Percentiles rank a stretch among this genome's conserved stretches.
Evolutionary conservation across 2,797 vertebrate species (phyloP).

Genomic region (Danio kyathit): DNA sequence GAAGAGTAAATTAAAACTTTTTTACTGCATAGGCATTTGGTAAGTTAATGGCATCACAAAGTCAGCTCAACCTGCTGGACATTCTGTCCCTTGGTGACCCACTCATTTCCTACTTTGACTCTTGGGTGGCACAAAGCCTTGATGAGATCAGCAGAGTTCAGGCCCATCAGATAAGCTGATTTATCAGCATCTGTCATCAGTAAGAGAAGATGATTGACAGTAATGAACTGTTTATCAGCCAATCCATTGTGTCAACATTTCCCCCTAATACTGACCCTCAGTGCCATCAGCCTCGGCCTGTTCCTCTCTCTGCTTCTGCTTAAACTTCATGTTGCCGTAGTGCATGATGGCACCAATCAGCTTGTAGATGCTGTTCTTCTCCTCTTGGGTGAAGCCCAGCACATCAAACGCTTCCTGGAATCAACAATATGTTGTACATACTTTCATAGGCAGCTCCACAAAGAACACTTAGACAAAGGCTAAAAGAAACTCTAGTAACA

Average conservation of each 20-base stretch:
- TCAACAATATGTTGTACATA: too few species aligned
- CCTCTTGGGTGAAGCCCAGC: conserved; percentile 84
- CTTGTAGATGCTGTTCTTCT: conserved; percentile 88
- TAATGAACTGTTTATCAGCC: too few species aligned
- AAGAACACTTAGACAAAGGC: too few species aligned
- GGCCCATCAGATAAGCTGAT: conserved; percentile 74
- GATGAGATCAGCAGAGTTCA: conserved; percentile 77
- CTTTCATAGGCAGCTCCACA: too few species aligned
- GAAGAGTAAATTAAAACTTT: too few species aligned
- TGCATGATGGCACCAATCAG: conserved; percentile 88
- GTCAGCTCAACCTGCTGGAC: conserved; percentile 71
- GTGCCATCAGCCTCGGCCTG: conserved; percentile 85
- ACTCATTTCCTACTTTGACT: conserved; percentile 79
- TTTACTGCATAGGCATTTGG: too few species aligned
- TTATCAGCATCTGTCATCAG: conserved; percentile 72
- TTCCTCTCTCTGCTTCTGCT: conserved; percentile 86
- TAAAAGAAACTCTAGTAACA: too few species aligned
- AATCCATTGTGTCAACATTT: not conserved
- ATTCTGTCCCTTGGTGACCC: conserved; percentile 78
- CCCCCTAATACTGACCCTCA: conserved; percentile 63
- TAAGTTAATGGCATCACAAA: not conserved
- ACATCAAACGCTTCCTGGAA: conserved; percentile 80
- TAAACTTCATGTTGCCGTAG: conserved; percentile 89
- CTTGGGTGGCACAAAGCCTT: conserved; percentile 74
- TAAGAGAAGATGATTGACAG: too few species aligned